Base-by-base conservation (phyloP, 2,888 invertebrate species). In the Drosophila bunnanda region DNA sequence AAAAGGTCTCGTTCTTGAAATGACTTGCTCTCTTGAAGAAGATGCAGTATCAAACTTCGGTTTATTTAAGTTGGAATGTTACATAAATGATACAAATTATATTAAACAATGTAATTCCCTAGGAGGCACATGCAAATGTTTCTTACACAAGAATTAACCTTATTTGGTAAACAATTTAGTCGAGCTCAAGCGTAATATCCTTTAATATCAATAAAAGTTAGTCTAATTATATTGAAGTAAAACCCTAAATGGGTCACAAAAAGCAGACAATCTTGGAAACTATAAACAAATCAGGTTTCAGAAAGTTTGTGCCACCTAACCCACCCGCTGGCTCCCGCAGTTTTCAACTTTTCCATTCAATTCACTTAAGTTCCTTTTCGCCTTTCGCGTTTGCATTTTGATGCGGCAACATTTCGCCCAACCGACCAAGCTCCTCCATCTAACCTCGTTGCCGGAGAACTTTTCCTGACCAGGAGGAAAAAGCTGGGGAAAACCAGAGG, bases 301-400 rank as follows among this genome's bases (percentile, higher is more conserved):
- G 22, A 65, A 50, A 58, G 32, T 75, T 73, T 73, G 32, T 64
- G 66, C 57, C 50, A 52, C 22, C 76, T 71, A 61, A 75, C 67
- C 68, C 73, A 75, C 69, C 86, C 72, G 66, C 84, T 69, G 62
- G 78, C 61, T 58, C 20, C 88, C 69, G 70, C 82, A 82, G 83
- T 88, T 80, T 41, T 53, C 77, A 88, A 83, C 59, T 83, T 83
- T 88, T 78, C 74, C 83, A 82, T 81, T 81, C 84, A 89, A 85
- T 89, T 89, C 88, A 84, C 76, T 87, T 89, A 83, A 83, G 76
- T 83, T 74, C 20, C 65, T 65, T 65, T 72, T 72, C 71, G 64
- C 74, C 64, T 79, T 62, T 62, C 68, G 75, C 71, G 64, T 82
- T 80, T 86, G 77, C 88, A 69, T 80, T 87, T 87, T 80, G 84